Percentiles rank a stretch among this genome's conserved stretches.
Conservation (phyloP, 2,888 invertebrate species). For the Sphaerophoria taeniata region DNA sequence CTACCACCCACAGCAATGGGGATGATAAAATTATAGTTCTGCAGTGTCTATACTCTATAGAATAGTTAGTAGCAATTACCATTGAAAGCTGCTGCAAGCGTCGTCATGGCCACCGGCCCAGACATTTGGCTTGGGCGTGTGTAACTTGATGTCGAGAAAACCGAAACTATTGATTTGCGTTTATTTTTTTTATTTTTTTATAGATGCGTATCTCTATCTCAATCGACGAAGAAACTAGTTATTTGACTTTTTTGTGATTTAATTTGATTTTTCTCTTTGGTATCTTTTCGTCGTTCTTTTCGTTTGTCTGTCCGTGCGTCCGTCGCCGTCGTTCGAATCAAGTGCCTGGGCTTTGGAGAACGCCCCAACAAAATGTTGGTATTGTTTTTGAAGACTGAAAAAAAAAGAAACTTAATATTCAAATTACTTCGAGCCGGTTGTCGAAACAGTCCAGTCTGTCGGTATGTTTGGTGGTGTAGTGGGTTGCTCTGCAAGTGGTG, state of each 20-base stretch:
- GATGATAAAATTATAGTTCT: conserved; percentile 48
- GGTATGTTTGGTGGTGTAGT: conserved; percentile 7
- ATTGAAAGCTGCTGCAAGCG: conserved; percentile 53
- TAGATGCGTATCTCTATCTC: conserved; percentile 60
- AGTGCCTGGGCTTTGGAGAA: conserved; percentile 34
- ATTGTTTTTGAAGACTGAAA: conserved; percentile 22
- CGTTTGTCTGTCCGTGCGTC: conserved; percentile 13
- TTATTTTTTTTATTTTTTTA: not conserved
- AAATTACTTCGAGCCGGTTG: conserved; percentile 37
- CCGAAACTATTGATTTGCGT: conserved; percentile 65
- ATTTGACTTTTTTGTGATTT: conserved; percentile 23
- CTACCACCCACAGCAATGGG: conserved; percentile 43
- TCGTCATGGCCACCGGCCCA: conserved; percentile 62
- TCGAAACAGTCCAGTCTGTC: not conserved
- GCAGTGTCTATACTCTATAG: too few species aligned
- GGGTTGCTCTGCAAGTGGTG: conserved; percentile 42
- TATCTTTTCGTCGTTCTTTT: not conserved
- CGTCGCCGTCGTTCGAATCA: conserved; percentile 40
- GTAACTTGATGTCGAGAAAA: conserved; percentile 46
- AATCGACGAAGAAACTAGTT: conserved; percentile 53
- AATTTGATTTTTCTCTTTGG: conserved; percentile 21
- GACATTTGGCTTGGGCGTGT: conserved; percentile 59
- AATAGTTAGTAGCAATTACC: conserved; percentile 23
- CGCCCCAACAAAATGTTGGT: conserved; percentile 43
- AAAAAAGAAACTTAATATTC: conserved; percentile 53